Evolutionary conservation across 2,888 invertebrate genomes (phyloP).

Genomic region (Ommatoiulus sabulosus): DNA sequence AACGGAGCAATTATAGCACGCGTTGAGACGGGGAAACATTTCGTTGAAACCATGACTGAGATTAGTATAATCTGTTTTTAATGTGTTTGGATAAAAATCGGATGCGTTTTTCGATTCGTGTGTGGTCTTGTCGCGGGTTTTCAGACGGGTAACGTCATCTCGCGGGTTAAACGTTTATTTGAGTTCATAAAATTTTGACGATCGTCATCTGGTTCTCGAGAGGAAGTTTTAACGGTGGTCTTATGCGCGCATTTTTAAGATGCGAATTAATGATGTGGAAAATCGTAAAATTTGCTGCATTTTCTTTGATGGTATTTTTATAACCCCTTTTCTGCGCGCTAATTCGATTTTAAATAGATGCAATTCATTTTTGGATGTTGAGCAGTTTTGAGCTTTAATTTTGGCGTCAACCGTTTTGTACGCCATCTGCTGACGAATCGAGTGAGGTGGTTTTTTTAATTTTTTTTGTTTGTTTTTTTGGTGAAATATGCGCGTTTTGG

Average conservation of each 20-base stretch:
- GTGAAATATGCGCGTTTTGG: not conserved
- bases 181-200: conserved; percentile 48
- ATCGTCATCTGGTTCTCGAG: conserved; percentile 15
- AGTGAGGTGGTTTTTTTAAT: too few species aligned
- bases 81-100: conserved; percentile 42
- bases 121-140: conserved; percentile 28
- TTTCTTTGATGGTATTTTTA: conserved; percentile 44
- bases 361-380: conserved; percentile 26
- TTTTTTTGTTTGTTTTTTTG: too few species aligned
- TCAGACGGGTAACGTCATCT: not conserved
- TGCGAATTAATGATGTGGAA: conserved; percentile 32
- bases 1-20: not conserved
- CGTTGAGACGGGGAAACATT: not conserved
- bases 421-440: not conserved
- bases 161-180: conserved; percentile 43
- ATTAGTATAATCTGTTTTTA: conserved; percentile 31
- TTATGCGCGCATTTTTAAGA: conserved; percentile 28
- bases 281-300: conserved; percentile 47
- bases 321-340: conserved; percentile 22
- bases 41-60: not conserved
- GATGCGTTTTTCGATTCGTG: conserved; percentile 41
- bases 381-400: not conserved
- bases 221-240: conserved; percentile 31
- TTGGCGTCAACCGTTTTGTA: not conserved
- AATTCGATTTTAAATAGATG: conserved; percentile 43